These are phyloP conservation scores for Sebastes schlegelii DNA, from an alignment of 2,113 vertebrate species.

Conservation along the genomic window DNA sequence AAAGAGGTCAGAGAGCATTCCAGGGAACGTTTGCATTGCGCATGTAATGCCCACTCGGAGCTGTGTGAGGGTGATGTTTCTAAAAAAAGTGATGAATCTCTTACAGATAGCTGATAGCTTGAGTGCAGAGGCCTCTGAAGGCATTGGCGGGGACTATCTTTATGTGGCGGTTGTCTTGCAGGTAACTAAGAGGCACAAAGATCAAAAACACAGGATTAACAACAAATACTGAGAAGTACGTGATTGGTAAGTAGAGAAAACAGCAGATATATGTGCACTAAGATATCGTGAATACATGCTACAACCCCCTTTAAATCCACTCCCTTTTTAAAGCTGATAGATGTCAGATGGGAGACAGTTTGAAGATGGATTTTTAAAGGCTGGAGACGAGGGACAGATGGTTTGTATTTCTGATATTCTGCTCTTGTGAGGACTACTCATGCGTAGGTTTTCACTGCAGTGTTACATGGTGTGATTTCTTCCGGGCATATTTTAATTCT, in stretches of 20 bases:
- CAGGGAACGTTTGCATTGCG: constrained; percentile 41
- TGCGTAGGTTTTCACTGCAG: constrained; percentile 27
- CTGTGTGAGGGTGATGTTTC: constrained; percentile 39
- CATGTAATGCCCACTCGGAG: constrained; percentile 34
- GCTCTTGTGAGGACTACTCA: not conserved
- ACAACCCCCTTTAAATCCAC: not conserved
- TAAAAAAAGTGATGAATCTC: constrained; percentile 44
- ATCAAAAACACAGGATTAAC: constrained; percentile 10
- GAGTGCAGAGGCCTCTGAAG: constrained; percentile 81
- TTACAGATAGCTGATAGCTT: constrained; percentile 80
- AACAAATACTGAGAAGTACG: not conserved
- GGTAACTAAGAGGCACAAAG: constrained; percentile 64
- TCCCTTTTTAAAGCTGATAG: constrained; percentile 11
- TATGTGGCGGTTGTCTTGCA: constrained; percentile 81
- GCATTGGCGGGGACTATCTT: constrained; percentile 78
- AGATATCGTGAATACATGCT: constrained; percentile 7
- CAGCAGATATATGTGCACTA: not conserved
- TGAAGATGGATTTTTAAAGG: constrained; percentile 34
- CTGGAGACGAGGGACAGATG: constrained; percentile 6
- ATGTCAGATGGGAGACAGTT: constrained; percentile 23
- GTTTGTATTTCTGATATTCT: constrained; percentile 24
- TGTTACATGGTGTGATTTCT: constrained; percentile 27
- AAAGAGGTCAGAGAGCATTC: constrained; percentile 52
- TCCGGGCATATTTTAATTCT: constrained; percentile 24
- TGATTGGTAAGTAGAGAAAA: not conserved